phyloP scores from a whole-genome alignment of 2,113 vertebrate species.

The Anser brachyrhynchus region DNA sequence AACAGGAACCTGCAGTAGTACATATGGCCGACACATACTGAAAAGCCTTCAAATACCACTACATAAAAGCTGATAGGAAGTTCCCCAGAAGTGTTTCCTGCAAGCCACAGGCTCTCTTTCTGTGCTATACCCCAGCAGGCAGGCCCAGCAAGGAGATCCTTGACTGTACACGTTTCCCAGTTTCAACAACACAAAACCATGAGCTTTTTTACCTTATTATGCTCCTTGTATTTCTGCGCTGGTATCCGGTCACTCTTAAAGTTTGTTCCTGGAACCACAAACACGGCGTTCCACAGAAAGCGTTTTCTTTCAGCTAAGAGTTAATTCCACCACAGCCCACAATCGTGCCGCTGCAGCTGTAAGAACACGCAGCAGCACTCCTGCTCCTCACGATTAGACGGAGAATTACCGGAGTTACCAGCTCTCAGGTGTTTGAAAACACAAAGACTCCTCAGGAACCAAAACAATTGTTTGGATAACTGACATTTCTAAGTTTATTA shows the following conservation, averaged over 20 bases:
- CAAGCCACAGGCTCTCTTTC: not conserved
- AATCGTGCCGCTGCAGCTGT: not conserved
- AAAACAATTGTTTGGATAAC: not conserved
- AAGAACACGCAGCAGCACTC: not conserved
- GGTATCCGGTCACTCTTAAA: not conserved
- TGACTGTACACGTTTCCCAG: fast-evolving
- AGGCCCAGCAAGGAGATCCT: not conserved
- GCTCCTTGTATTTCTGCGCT: not conserved
- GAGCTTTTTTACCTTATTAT: not conserved
- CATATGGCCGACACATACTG: not conserved
- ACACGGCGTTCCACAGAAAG: not conserved
- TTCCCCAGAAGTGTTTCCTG: not conserved
- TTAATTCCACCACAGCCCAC: not conserved
- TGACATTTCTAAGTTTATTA: not conserved
- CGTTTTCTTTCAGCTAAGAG: not conserved
- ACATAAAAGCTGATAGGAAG: not conserved
- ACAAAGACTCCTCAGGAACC: not conserved
- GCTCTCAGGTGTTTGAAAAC: not conserved
- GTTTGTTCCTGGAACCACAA: not conserved
- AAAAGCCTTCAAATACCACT: not conserved
- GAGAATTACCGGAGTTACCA: not conserved
- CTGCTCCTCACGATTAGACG: not conserved
- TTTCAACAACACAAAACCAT: not conserved
- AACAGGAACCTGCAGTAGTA: not conserved
- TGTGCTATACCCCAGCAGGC: not conserved